These are phyloP conservation scores for Xanthorhoe spadicearia DNA, from an alignment of 2,888 invertebrate species.

Conservation along the genomic window DNA sequence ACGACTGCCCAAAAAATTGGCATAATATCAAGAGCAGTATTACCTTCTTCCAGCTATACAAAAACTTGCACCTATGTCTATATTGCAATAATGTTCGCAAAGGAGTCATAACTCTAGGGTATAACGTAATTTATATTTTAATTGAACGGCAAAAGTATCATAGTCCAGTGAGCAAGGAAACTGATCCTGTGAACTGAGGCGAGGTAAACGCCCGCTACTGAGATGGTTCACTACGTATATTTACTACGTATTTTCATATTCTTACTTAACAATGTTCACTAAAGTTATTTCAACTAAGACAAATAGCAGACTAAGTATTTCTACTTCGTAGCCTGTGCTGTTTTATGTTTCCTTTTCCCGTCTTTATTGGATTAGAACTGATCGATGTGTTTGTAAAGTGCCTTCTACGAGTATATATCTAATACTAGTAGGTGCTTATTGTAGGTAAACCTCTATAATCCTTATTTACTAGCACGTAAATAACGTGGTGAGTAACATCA, in stretches of 20 bases:
- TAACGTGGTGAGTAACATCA: conserved; percentile 13
- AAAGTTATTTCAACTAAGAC: conserved; percentile 16
- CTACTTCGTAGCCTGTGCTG: conserved; percentile 11
- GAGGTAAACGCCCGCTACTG: conserved; percentile 31
- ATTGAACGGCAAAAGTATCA: conserved; percentile 8
- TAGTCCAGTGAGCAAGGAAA: conserved; percentile 19
- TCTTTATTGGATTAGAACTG: conserved; percentile 12
- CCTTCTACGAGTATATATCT: not conserved
- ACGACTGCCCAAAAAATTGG: not conserved
- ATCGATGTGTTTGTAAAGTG: conserved; percentile 2
- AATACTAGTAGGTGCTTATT: not conserved
- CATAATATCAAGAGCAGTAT: conserved; percentile 4
- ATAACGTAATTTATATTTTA: not conserved
- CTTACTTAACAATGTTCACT: conserved; percentile 16
- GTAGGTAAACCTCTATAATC: conserved; percentile 4
- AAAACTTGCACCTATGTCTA: conserved; percentile 1
- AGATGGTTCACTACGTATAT: conserved; percentile 15
- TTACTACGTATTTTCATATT: too few species aligned
- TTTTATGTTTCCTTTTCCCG: conserved; percentile 24
- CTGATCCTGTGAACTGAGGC: conserved; percentile 23
- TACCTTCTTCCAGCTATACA: not conserved
- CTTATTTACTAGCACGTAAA: conserved; percentile 5
- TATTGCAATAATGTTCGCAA: not conserved
- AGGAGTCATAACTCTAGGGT: not conserved
- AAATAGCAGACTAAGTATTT: conserved; percentile 9